Evolutionary conservation across 1,140 invertebrate genomes (phyloP), one percentile per base, ranked within the genome.

Genomic region (Drosophila parabipectinata): DNA sequence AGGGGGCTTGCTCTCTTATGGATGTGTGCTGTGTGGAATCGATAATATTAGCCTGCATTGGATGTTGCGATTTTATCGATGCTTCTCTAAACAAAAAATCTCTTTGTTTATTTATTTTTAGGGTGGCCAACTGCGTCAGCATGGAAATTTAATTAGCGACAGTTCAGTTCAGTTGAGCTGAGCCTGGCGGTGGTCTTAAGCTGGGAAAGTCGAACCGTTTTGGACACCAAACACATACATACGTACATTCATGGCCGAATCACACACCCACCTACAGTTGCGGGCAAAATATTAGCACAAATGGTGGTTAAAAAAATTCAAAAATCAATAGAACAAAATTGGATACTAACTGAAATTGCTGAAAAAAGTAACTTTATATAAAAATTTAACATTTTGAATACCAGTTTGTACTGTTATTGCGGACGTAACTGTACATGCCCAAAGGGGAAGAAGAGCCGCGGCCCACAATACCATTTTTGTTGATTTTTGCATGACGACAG

Each of bases 131-230:
- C 80, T 83, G 79, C 79, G 76, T 88, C 83, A 88, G 79, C 83
- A 63, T 66, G 67, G 76, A 88, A 88, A 83, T 88, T 88, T 79
- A 88, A 88, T 88, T 88, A 88, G 76, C 79, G 76, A 83, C 83
- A 77, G 50, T 58, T 74, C 72, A 88, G 60, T 88, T 74, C 67
- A 79, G 64, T 32, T 69, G 24, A 69, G 63, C 52, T 56, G 64
- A 68, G 32, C 51, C 15, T 4, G 51, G 10, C 10, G 6, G 12
- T 10, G 18, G 18, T 3, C 9, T 21, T 15, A 21, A 48, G 15
- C 47, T 24, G 32, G 18, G 12, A 8, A 15, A 41, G 39, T 41
- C 39, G 7, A 15, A 14, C n/a, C 3, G 39, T 14, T 44, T 44
- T 18, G 18, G 18, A 18, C 18, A 18, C 18, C 18, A 18, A 18